Percentiles rank a stretch among this genome's conserved stretches.
Conservation (phyloP, 2,888 invertebrate species). For the Ephialtes manifestator region DNA sequence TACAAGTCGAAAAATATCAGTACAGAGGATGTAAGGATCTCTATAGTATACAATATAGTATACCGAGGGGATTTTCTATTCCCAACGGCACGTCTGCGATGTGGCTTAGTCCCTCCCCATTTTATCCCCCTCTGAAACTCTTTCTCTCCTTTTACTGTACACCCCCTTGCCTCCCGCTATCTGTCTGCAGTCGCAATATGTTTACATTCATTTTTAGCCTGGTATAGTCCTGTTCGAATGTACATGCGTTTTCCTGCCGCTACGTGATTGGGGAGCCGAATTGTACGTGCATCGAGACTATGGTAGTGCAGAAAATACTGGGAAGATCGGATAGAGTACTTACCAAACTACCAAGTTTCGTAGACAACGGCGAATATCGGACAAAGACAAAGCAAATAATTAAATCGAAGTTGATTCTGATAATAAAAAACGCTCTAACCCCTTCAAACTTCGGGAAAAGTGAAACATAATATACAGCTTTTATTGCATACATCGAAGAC, state of each 20-base stretch:
- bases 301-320: background rate
- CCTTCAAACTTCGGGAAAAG: background rate
- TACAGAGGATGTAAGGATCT: slow-evolving; percentile 16
- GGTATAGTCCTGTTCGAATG: slow-evolving; percentile 12
- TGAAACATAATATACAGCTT: background rate
- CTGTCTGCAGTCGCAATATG: slow-evolving; percentile 72
- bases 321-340: background rate
- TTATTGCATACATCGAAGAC: background rate
- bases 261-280: slow-evolving; percentile 33
- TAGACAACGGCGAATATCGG: background rate
- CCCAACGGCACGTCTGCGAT: slow-evolving; percentile 79
- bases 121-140: slow-evolving; percentile 23
- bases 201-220: slow-evolving; percentile 74
- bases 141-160: slow-evolving; percentile 3
- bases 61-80: slow-evolving; percentile 77
- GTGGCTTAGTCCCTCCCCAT: slow-evolving; percentile 71
- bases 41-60: slow-evolving; percentile 17
- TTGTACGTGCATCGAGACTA: background rate
- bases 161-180: slow-evolving; percentile 25
- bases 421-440: background rate
- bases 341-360: background rate
- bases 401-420: background rate
- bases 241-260: slow-evolving; percentile 18
- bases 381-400: background rate
- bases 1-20: slow-evolving; percentile 13